These are phyloP conservation scores for Sinopyrophorus schimmeli DNA, from an alignment of 2,888 invertebrate genomes.

Conservation along the genomic window DNA sequence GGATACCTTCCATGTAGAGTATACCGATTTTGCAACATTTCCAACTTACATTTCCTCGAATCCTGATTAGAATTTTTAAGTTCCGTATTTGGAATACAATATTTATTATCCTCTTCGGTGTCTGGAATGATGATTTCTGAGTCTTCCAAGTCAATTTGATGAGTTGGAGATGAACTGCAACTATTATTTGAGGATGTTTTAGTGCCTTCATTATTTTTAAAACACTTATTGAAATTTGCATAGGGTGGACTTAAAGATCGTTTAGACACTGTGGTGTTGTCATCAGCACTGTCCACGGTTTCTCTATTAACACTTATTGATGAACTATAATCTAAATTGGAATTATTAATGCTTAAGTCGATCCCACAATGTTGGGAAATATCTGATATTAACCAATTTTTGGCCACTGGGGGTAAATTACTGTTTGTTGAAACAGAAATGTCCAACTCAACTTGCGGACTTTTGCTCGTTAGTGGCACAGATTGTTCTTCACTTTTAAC, in stretches of 20 bases:
- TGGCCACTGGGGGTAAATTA: constrained; percentile 43
- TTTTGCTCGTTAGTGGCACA: constrained; percentile 26
- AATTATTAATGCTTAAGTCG: constrained; percentile 46
- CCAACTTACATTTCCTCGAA: constrained; percentile 37
- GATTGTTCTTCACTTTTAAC: constrained; percentile 47
- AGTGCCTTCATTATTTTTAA: constrained; percentile 39
- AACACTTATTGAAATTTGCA: constrained; percentile 38
- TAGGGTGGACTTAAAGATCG: constrained; percentile 4
- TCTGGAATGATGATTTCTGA: constrained; percentile 46
- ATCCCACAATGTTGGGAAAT: constrained; percentile 48
- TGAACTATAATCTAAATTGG: constrained; percentile 29
- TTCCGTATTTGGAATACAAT: constrained; percentile 26
- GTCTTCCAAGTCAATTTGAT: constrained; percentile 50
- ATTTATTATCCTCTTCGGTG: constrained; percentile 39
- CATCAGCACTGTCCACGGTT: constrained; percentile 7
- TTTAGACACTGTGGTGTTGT: constrained; percentile 9
- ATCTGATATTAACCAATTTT: constrained; percentile 54
- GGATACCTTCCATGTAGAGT: no score
- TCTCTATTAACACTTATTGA: constrained; percentile 19
- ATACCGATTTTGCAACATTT: no score
- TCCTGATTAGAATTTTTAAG: constrained; percentile 28
- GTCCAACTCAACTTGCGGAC: constrained; percentile 26
- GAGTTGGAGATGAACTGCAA: constrained; percentile 46
- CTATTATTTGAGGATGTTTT: constrained; percentile 44
- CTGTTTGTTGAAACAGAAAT: constrained; percentile 21